Evolutionary conservation across 1,140 invertebrate species (phyloP), one percentile per base, ranked within the genome.

Genomic region (Scaptodrosophila lebanonensis): DNA sequence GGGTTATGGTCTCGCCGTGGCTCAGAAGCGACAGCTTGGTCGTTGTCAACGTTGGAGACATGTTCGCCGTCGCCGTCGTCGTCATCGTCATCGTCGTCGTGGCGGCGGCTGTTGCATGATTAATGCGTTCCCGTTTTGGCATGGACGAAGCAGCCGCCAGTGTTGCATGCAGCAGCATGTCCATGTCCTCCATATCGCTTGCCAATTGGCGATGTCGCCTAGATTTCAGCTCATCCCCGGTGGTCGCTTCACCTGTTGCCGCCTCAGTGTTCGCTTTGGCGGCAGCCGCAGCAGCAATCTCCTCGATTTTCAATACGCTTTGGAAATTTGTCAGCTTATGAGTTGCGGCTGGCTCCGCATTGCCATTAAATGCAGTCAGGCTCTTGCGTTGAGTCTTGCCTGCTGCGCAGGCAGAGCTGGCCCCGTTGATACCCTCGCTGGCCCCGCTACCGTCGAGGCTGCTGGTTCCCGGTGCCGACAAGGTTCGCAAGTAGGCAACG

Each of bases 281-380:
- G 3, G 3, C 8, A 8, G 22, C 22, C 8, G 12, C 7, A 12
- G 61, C 53, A 25, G 68, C 50, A 35, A 62, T 51, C 71, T 86
- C 84, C 53, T 86, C 84, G 67, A 86, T 86, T 77, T 86, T 86
- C 62, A 86, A 63, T 67, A 70, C 51, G 35, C 76, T 71, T 79
- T 83, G 83, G 61, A 85, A 84, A 85, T 85, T 85, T 85, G 83
- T 85, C 83, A 84, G 76, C 77, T 84, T 84, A 73, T 82, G 71
- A 82, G 57, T 59, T 52, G 64, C 36, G 36, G 56, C 25, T 45
- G 36, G 48, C 57, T 72, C 63, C 30, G 48, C 45, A 11, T 66
- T 62, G 5, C 63, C 69, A 73, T 57, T 72, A 54, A 72, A 58
- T 42, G 62, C 51, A 52, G 83, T 73, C 44, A 85, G 66, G 59